Percentiles rank a stretch among this genome's conserved stretches.
Conservation (phyloP, 2,113 vertebrate genomes). For the Mirounga angustirostris region DNA sequence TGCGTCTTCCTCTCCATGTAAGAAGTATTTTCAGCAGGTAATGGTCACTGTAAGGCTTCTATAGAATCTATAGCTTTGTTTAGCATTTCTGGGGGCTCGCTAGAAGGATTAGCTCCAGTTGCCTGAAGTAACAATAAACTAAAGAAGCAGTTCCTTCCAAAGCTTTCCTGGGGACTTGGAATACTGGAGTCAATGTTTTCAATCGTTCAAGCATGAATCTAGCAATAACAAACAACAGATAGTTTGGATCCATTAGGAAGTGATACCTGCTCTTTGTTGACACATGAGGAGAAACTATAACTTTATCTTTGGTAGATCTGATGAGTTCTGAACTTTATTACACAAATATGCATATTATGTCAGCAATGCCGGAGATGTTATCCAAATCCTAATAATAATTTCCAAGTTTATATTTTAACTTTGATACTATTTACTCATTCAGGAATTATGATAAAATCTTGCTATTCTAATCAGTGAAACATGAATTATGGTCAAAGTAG, state of each 20-base stretch:
- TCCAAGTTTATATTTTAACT: slow-evolving; percentile 9
- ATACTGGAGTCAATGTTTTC: neutral
- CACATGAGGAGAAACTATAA: neutral
- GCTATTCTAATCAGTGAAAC: neutral
- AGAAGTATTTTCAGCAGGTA: neutral
- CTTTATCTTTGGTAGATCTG: slow-evolving; percentile 41
- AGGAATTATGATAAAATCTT: neutral
- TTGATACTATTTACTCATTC: neutral
- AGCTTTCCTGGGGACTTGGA: neutral
- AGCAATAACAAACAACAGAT: neutral
- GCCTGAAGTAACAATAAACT: neutral
- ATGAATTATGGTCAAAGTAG: neutral
- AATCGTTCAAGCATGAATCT: neutral
- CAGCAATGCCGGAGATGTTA: slow-evolving; percentile 38
- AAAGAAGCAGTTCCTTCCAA: neutral
- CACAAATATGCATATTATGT: slow-evolving; percentile 50
- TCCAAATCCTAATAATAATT: slow-evolving; percentile 45
- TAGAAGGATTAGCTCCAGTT: neutral
- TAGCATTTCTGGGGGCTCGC: neutral
- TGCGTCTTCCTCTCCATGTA: neutral
- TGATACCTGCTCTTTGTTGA: neutral
- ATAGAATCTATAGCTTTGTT: neutral
- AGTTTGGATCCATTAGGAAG: slow-evolving; percentile 29
- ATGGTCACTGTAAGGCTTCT: neutral
- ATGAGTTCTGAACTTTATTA: slow-evolving; percentile 40